Conservation (phyloP, 30 jellyfish, hydroid and myxozoan species). For the Clytia hemisphaerica region DNA sequence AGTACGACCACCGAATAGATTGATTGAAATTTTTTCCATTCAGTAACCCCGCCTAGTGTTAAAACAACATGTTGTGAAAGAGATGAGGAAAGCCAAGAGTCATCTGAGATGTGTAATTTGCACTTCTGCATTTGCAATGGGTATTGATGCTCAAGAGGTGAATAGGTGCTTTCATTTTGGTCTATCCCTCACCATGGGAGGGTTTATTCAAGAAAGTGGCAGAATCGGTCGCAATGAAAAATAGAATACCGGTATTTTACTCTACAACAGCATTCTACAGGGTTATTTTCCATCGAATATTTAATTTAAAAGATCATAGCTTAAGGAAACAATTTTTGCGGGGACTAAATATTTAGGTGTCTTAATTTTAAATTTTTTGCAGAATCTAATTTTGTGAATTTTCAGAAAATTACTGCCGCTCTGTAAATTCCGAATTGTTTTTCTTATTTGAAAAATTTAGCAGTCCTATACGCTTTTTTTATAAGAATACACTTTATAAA, state of each 20-base stretch:
- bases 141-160: constrained; percentile 34
- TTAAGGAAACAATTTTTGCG: constrained; percentile 7
- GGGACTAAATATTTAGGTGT: too few species aligned
- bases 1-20: not conserved
- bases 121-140: constrained; percentile 51
- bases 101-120: constrained; percentile 1
- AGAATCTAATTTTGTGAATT: too few species aligned
- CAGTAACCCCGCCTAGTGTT: constrained; percentile 30
- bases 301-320: too few species aligned
- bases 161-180: constrained; percentile 36
- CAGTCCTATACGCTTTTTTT: too few species aligned
- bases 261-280: constrained; percentile 26
- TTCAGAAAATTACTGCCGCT: too few species aligned
- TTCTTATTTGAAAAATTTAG: too few species aligned
- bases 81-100: constrained; percentile 1
- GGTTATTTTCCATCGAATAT: constrained; percentile 14
- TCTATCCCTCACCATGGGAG: constrained; percentile 28
- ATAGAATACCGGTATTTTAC: constrained; percentile 10
- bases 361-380: constrained; percentile 3
- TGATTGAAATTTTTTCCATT: constrained; percentile 41
- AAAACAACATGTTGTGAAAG: constrained; percentile 28
- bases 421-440: too few species aligned
- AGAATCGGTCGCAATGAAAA: constrained; percentile 43
- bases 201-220: constrained; percentile 39
- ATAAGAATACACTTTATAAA: too few species aligned